These are phyloP conservation scores for Gadus chalcogrammus DNA, from an alignment of 2,113 vertebrate species.

Conservation along the genomic window DNA sequence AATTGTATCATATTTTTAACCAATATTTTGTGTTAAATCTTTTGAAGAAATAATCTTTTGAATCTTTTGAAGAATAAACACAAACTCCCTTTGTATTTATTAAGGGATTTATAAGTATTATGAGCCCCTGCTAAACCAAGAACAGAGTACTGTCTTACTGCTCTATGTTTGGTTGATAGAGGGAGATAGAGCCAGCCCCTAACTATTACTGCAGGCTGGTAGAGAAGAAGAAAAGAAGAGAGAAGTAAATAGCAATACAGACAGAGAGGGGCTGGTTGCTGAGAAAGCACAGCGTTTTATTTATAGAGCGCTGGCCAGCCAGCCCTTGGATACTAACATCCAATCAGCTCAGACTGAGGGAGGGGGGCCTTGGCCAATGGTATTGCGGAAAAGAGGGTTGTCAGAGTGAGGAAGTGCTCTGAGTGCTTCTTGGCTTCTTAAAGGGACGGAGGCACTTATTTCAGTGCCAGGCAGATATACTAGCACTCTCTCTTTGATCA, in stretches of 20 bases:
- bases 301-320: conserved; percentile 80
- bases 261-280: conserved; percentile 72
- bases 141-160: conserved; percentile 59
- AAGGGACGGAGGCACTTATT: conserved; percentile 69
- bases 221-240: conserved; percentile 22
- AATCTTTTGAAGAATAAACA: too few relatives aligned
- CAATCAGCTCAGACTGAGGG: conserved; percentile 71
- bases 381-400: conserved; percentile 54
- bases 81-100: too few relatives aligned
- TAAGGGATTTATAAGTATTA: too few relatives aligned
- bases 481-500: conserved; percentile 5
- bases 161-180: conserved; percentile 27
- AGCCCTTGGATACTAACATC: conserved; percentile 82
- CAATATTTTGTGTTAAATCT: too few relatives aligned
- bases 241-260: conserved; percentile 41
- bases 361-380: conserved; percentile 66
- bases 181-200: conserved; percentile 5
- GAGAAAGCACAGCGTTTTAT: conserved; percentile 83
- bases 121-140: too few relatives aligned
- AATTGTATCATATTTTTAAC: too few relatives aligned
- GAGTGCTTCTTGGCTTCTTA: conserved; percentile 69
- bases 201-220: conserved; percentile 8
- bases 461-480: conserved; percentile 64
- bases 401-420: conserved; percentile 75
- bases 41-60: too few relatives aligned